Evolutionary conservation across 2,113 vertebrate genomes (phyloP), one percentile per base, ranked within the genome.

Genomic region (Cochlearius cochlearius): DNA sequence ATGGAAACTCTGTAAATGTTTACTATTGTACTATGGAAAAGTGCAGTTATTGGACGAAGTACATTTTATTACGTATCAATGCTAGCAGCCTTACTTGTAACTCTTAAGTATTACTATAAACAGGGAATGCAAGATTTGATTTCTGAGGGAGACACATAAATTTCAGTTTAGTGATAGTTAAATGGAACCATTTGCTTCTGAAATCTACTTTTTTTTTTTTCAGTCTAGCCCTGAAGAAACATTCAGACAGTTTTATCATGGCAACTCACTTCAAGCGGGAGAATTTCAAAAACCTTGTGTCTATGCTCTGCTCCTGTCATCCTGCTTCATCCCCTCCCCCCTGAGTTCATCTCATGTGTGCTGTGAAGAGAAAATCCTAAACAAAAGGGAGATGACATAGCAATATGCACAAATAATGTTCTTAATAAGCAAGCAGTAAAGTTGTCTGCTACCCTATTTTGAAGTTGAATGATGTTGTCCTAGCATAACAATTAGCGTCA

Each of bases 1-100:
- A 94, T 94, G 95, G 89, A 95, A 96, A 90, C 34, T 83, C 34
- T 82, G 78, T 85, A 66, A 91, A 90, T 67, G 60, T 93, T 95
- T 97, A 50, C 83, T 78, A 0, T 68, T 94, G 76, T 91, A 41
- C 76, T 85, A 7, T 86, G 82, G 75, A 81, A 90, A 92, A 96
- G 41, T 64, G 38, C 36, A 72, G 62, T 69, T 95, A n/a, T 11
- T 91, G 67, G 66, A 78, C 59, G 67, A 73, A 94, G 55, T 67
- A 38, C 12, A 5, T 72, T 80, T 96, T 84, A 95, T 73, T 94
- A 27, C 29, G 2, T 71, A 55, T 87, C 50, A 68, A 1, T 84
- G 84, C 47, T 64, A 78, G 78, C 56, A 55, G 58, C 30, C 25
- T 50, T 53, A 32, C 45, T 74, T 94, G 22, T 69, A 67, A 74